phyloP scores from a whole-genome alignment of 2,888 invertebrate species.

The Scaeva pyrastri region DNA sequence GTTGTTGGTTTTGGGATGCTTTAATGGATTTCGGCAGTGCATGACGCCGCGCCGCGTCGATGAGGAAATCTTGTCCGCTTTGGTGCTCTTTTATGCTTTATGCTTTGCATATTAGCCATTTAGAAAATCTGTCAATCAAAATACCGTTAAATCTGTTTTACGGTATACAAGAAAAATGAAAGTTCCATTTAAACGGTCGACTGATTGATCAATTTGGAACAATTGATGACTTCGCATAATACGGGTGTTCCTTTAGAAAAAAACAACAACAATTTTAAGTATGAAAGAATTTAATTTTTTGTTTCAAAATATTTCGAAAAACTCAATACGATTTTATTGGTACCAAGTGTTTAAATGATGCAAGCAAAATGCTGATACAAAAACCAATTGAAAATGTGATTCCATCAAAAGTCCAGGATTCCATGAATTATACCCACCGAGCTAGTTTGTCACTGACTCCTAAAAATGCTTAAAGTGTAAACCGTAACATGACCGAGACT shows the following conservation, averaged over 20 bases:
- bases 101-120: conserved; percentile 56
- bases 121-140: conserved; percentile 68
- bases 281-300: too few relatives aligned
- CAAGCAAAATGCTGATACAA: too few relatives aligned
- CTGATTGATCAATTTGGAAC: conserved; percentile 38
- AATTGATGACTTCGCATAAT: conserved; percentile 24
- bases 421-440: too few relatives aligned
- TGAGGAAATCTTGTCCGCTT: conserved; percentile 46
- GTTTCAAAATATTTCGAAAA: not conserved
- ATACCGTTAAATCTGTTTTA: conserved; percentile 57
- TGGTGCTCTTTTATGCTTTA: conserved; percentile 27
- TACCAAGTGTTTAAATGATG: too few relatives aligned
- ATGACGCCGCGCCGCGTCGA: conserved; percentile 20
- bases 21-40: conserved; percentile 62
- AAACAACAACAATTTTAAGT: too few relatives aligned
- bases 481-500: too few relatives aligned
- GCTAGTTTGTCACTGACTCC: too few relatives aligned
- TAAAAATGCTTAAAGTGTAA: too few relatives aligned
- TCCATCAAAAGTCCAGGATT: too few relatives aligned
- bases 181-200: conserved; percentile 52
- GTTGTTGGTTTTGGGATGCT: conserved; percentile 54
- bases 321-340: not conserved
- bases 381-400: too few relatives aligned
- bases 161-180: conserved; percentile 63
- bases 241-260: not conserved